Evolutionary conservation across 2,113 vertebrate genomes (phyloP), one percentile per base, ranked within the genome.

Genomic region (Canis aureus): DNA sequence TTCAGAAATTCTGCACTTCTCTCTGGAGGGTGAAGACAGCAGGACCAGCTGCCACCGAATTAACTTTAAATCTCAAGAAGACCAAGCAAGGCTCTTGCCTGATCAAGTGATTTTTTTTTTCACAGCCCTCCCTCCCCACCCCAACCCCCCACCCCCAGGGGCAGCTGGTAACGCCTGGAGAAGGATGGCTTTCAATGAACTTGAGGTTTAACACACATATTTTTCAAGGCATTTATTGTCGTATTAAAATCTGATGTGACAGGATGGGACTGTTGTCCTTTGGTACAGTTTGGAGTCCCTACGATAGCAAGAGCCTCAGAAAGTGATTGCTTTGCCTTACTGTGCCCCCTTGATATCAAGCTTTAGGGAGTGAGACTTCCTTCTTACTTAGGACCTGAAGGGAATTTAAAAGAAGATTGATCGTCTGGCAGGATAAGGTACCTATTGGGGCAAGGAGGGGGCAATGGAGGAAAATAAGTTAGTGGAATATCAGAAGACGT

Each of bases 101-200:
- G 49, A 84, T 91, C 49, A 66, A 73, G 29, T 22, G 64, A 62
- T 92, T 79, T 43, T 43, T 43, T 43, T 43, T 43, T 62, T 88
- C 66, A 51, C 3, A 62, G 67, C 69, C 22, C 67, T 67, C 83
- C 80, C 69, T 43, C 43, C 43, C 43, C 38, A 43, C 38, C 43
- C 43, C 43, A 1, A 43, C 6, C 43, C 43, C 43, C 6, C 6
- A 43, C 43, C 57, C 55, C 51, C 17, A n/a, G 20, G 73, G 57
- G 16, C 59, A 73, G 82, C 84, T 53, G 78, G 74, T 76, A 57
- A 88, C 32, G 53, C 67, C 82, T 93, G 20, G 38, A 85, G 43
- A 91, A 95, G 29, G 94, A 82, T 66, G 53, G 16, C 67, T 96
- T 97, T 96, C 66, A 91, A 95, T 96, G 97, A 91, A 94, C 13